A percentile compares a stretch with the other conserved stretches of the same genome.
phyloP scores from a whole-genome alignment of 1,140 invertebrate species.

The Teleogryllus occipitalis region DNA sequence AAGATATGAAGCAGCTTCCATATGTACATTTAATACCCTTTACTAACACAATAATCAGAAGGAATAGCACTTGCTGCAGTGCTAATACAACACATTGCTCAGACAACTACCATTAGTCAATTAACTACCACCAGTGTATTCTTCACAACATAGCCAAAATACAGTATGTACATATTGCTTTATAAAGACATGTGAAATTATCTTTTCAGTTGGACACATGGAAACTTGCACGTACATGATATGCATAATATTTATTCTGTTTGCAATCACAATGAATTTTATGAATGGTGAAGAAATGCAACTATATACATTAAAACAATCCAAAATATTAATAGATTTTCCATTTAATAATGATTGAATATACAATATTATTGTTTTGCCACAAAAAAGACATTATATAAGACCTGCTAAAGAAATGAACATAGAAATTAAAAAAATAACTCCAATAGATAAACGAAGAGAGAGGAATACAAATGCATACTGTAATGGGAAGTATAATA shows the following conservation, averaged over 20 bases:
- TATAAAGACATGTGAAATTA: neutral
- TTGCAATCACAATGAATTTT: neutral
- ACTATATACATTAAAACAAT: neutral
- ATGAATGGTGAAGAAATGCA: neutral
- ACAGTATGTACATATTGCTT: neutral
- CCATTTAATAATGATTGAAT: too few species aligned
- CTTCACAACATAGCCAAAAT: neutral
- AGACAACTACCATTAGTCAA: neutral
- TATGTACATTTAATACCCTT: too few species aligned
- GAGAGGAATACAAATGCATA: too few species aligned
- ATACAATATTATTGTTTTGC: too few species aligned
- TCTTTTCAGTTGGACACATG: neutral
- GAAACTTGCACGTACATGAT: neutral
- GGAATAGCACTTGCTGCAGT: neutral
- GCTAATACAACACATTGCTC: neutral
- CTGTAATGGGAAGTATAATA: too few species aligned
- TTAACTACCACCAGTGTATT: neutral
- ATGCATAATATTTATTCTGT: slow-evolving; percentile 1
- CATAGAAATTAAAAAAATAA: too few species aligned
- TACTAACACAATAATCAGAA: too few species aligned
- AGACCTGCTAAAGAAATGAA: too few species aligned
- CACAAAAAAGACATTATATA: too few species aligned
- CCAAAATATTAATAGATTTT: neutral
- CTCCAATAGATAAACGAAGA: too few species aligned
- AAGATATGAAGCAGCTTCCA: too few species aligned